Evolutionary conservation across 2,113 vertebrate genomes (phyloP).

Genomic region (Loxodonta africana): DNA sequence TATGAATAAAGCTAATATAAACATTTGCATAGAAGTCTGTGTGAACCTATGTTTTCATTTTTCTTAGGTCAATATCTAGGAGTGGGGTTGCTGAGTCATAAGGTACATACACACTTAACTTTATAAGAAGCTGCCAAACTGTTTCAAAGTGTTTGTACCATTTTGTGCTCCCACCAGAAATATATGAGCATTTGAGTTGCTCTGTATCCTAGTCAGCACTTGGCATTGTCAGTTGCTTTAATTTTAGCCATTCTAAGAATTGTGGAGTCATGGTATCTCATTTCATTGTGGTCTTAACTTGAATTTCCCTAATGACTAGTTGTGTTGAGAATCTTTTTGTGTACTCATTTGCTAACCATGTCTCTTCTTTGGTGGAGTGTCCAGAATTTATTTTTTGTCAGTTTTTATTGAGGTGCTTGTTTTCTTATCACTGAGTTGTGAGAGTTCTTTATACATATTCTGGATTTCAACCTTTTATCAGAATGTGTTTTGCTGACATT

Average conservation of each 20-base stretch:
- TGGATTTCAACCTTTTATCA: neutral
- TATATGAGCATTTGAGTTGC: neutral
- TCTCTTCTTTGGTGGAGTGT: neutral
- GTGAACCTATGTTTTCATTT: neutral
- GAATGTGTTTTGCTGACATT: neutral
- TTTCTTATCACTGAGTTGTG: neutral
- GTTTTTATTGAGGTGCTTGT: neutral
- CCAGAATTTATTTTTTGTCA: neutral
- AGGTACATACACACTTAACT: neutral
- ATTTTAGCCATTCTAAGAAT: conserved; percentile 39
- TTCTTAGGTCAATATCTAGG: neutral
- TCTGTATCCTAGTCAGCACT: neutral
- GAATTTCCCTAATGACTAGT: neutral
- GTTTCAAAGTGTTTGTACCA: neutral
- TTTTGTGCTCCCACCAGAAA: neutral
- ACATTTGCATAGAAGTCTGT: neutral
- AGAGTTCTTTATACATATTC: neutral
- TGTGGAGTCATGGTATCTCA: neutral
- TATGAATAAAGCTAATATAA: neutral
- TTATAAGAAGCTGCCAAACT: neutral
- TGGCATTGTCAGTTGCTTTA: neutral
- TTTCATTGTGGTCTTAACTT: neutral
- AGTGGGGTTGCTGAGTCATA: neutral
- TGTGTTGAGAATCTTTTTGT: neutral
- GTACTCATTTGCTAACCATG: neutral